Percentiles rank a stretch among this genome's conserved stretches.
These are phyloP conservation scores for Toxostoma redivivum DNA, from an alignment of 2,113 vertebrate genomes.

Conservation along the genomic window DNA sequence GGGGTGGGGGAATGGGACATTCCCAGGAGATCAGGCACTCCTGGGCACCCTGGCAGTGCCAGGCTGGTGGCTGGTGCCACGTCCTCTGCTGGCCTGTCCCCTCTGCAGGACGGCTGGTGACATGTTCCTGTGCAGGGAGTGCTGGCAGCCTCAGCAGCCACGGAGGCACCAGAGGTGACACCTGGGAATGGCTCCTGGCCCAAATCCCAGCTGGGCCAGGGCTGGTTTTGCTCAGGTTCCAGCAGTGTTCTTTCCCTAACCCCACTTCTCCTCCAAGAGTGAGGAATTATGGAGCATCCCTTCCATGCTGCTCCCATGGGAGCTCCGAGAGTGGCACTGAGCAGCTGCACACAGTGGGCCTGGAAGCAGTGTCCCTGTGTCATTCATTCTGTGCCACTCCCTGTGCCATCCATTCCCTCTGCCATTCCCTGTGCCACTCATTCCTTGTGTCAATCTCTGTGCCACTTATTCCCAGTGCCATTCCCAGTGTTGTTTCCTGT, in stretches of 20 bases:
- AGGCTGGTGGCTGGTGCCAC: background rate
- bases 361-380: background rate
- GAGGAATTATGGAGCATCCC: background rate
- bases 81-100: background rate
- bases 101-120: background rate
- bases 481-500: too few relatives aligned
- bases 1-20: background rate
- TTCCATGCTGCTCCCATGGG: background rate
- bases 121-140: background rate
- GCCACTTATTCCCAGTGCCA: too few relatives aligned
- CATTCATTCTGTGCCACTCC: rapidly evolving
- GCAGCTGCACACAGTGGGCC: background rate
- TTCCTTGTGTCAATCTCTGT: too few relatives aligned
- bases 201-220: background rate
- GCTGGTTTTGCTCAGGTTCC: background rate
- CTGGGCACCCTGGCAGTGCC: background rate
- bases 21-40: background rate
- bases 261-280: background rate
- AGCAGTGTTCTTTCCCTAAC: background rate
- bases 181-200: background rate
- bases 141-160: background rate
- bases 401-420: rapidly evolving
- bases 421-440: too few relatives aligned
- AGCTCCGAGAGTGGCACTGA: background rate
- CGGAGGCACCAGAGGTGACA: background rate